Evolutionary conservation across 2,888 invertebrate species (phyloP), one percentile per base, ranked within the genome.

Genomic region (Steinernema hermaphroditum): DNA sequence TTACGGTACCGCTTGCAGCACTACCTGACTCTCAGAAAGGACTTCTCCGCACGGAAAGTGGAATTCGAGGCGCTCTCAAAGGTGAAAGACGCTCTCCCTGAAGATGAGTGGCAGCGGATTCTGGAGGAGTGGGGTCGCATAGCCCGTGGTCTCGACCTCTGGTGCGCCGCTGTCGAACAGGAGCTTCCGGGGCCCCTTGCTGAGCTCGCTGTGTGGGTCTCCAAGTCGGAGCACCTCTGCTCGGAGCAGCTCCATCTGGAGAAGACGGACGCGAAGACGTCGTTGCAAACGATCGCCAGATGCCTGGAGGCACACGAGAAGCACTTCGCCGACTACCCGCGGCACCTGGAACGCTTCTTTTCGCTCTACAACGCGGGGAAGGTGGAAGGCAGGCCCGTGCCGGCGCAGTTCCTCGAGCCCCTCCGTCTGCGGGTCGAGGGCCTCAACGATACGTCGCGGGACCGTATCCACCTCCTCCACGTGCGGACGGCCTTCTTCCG

Each of bases 401-500:
- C 78, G 14, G 76, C 80, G 0, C 82, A 82, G 71, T 78, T 84
- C 73, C 76, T 79, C n/a, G 81, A 81, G 27, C 78, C 82, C 14
- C 73, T 85, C 41, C 75, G 76, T 44, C 74, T 75, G 8, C 73
- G 84, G 72, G 73, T 83, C 74, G 78, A 75, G 34, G 75, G 77
- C 27, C 71, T 84, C 72, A 77, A 74, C n/a, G 80, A 81, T 49
- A 82, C 84, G 70, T 81, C 77, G 46, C 80, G 80, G 4, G 72
- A 79, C 49, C 75, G 82, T 19, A 72, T 82, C 24, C 77, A 80
- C 8, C 79, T 80, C 0, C 73, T 84, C 29, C 68, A 74, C 69
- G 78, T 83, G 44, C 76, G 83, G n/a, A 76, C 81, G 12, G 77
- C 81, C 8, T 79, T 83, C 72, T 83, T 82, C 70, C 75, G 75